Conservation (phyloP, 1,140 invertebrate species). For the Choristoneura fumiferana region DNA sequence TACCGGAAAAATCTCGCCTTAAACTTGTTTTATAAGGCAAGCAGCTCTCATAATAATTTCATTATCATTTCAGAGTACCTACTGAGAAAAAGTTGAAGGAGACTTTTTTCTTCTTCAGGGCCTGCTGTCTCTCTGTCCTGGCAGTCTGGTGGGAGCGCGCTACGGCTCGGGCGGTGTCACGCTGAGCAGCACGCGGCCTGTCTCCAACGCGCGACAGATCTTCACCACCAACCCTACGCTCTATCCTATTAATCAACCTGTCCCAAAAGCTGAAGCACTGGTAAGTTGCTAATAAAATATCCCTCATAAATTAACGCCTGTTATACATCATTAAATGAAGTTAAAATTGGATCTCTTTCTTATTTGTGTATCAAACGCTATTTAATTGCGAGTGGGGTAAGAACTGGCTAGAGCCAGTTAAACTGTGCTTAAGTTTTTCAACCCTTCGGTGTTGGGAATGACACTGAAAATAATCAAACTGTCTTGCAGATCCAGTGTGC, state of each 20-base stretch:
- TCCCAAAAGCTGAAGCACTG: slow-evolving; percentile 83
- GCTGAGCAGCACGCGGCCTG: slow-evolving; percentile 69
- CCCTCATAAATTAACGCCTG: neutral
- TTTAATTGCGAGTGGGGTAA: too few species aligned
- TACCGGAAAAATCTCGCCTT: neutral
- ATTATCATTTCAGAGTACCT: too few species aligned
- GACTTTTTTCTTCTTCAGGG: slow-evolving; percentile 47
- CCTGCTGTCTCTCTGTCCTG: slow-evolving; percentile 68
- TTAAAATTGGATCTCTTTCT: too few species aligned
- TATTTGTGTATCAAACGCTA: too few species aligned
- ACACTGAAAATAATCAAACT: too few species aligned
- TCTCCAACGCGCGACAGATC: slow-evolving; percentile 82
- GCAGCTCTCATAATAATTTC: too few species aligned
- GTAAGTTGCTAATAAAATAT: slow-evolving; percentile 51
- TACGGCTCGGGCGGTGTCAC: slow-evolving; percentile 71
- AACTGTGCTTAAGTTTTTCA: too few species aligned
- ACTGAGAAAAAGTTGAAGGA: too few species aligned
- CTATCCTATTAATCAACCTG: slow-evolving; percentile 84
- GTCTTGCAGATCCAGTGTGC: neutral
- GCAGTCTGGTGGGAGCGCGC: slow-evolving; percentile 47
- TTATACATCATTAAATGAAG: too few species aligned
- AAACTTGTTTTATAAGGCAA: neutral
- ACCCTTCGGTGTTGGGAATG: too few species aligned
- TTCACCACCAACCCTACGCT: slow-evolving; percentile 81
- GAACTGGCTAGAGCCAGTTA: too few species aligned